Base-by-base conservation (phyloP, 2,113 vertebrate species). In the Condylura cristata region DNA sequence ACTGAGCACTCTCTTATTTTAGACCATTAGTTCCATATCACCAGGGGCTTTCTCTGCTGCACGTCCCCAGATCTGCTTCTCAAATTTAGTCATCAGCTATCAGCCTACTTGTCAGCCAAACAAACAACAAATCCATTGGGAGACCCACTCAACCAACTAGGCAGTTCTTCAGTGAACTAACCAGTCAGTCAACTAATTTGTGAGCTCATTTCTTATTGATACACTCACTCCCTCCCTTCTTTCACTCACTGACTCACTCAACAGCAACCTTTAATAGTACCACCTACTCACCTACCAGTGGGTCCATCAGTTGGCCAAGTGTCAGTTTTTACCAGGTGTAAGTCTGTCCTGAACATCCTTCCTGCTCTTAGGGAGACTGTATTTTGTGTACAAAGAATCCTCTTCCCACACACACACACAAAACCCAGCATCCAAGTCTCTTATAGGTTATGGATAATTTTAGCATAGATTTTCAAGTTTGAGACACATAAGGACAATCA, bases 171-270 rank as follows among this genome's bases (percentile, higher is more conserved):
- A 79, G 20, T 78, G 63, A 70, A n/a, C n/a, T 58, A 48, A 24
- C n/a, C 39, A 39, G 6, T 32, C 68, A 30, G 66, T 74, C 60
- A 70, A 32, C 39, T 74, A 24, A n/a, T 66, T 65, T 90, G 30
- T 71, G 14, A 63, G 46, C 41, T 78, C 56, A 30, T 60, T 46
- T 93, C 68, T 51, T 34, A 11, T 24, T 84, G 75, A 70, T 6
- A 2, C 7, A 8, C 13, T 53, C n/a, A 12, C 26, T 61, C 48
- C 26, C 14, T 48, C 26, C 56, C 8, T 89, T 78, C 70, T 82
- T 76, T 89, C n/a, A 89, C 41, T 86, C 56, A 30, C 58, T 81
- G 11, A 70, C 41, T 90, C 44, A 26, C 44, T 94, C 78, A 66
- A 3, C 32, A 81, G 66, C 65, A 68, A 32, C 41, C 46, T 92